Base-by-base conservation (phyloP, 2,797 vertebrate genomes). In the Peromyscus nudipes region DNA sequence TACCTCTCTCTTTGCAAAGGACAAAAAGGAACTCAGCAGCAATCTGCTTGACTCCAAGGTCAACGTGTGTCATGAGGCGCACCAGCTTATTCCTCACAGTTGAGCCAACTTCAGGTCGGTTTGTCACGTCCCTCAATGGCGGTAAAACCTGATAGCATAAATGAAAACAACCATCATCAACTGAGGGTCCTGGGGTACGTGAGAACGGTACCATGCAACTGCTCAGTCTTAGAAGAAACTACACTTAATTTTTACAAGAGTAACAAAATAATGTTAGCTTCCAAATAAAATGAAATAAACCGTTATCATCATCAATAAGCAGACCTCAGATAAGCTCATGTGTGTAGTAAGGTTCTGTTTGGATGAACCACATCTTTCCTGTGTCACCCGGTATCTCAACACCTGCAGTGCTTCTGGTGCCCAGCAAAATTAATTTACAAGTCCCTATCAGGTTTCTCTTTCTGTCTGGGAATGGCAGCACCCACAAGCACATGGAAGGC, bases 21-120 rank as follows among this genome's bases (percentile, higher is more conserved):
- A 99, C 99, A 64, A 99, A 99, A 88, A 99, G 99, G 96, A 99
- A 99, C 98, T 99, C 99, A 79, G 99, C 99, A 80, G 99, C 99
- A 34, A 99, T 99, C 97, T 99, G 99, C 99, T 99, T 99, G 96
- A 99, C 99, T 40, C 99, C 99, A 97, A 99, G 99, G 98, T 99
- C 99, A 31, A 99, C 99, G 0, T 99, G 99, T 8, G 99, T 99
- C 99, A 99, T 99, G 64, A 99, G 99, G 89, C 99, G 99, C 95
- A 99, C 99, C 93, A 99, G 98, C 98, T 99, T 99, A 99, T 99
- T 99, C 88, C 99, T 99, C 97, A 99, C 98, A 6, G 99, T 99
- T 93, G 98, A 99, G 96, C 99, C 99, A 14, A 99, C 99, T 98
- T 99, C 99, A 25, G 99, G 99, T 80, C 99, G 99, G 96, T 99